Conservation (phyloP, 2,888 invertebrate species). For the Parelbella ahira region DNA sequence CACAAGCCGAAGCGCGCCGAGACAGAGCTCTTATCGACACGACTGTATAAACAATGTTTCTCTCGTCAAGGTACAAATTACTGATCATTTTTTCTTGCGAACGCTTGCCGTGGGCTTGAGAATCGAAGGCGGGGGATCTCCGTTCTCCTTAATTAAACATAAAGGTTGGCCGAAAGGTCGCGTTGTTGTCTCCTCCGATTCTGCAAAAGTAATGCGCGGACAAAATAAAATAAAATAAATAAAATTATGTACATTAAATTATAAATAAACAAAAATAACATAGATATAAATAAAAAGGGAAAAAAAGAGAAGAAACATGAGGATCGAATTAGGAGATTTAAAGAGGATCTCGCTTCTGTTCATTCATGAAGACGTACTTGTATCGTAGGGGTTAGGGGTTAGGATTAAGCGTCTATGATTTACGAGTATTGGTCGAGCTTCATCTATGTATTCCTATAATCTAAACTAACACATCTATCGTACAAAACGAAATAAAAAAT, state of each 20-base stretch:
- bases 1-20: conserved; percentile 53
- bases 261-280: conserved; percentile 1
- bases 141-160: conserved; percentile 82
- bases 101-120: conserved; percentile 76
- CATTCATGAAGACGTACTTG: conserved; percentile 44
- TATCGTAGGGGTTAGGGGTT: conserved; percentile 57
- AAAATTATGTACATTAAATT: too few relatives aligned
- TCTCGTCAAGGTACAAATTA: conserved; percentile 43
- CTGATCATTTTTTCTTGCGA: conserved; percentile 74
- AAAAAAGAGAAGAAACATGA: conserved; percentile 29
- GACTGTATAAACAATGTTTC: conserved; percentile 46
- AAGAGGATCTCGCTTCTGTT: conserved; percentile 21
- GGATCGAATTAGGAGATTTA: conserved; percentile 29
- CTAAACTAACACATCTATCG: conserved; percentile 73
- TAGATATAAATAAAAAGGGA: conserved; percentile 23
- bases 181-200: conserved; percentile 80
- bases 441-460: conserved; percentile 59
- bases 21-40: conserved; percentile 54
- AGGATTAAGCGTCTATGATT: conserved; percentile 64
- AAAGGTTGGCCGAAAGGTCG: conserved; percentile 90
- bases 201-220: conserved; percentile 69
- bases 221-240: conserved; percentile 63
- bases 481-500: conserved; percentile 55
- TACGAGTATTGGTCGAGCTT: conserved; percentile 57
- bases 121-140: conserved; percentile 76